Base-by-base conservation (phyloP, 2,113 vertebrate species). In the Rattus rattus region DNA sequence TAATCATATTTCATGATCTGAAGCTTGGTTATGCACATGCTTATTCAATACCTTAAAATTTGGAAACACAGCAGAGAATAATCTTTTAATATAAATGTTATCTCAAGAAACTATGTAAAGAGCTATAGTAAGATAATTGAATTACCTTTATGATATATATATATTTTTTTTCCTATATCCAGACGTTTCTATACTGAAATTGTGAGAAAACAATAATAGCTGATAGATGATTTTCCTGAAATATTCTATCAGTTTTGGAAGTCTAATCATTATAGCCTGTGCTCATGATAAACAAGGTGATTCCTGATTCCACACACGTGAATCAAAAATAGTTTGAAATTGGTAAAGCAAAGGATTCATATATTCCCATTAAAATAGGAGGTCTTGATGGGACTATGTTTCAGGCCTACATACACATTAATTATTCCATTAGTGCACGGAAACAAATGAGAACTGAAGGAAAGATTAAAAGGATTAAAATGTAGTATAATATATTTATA, bases 351-450 rank as follows among this genome's bases (percentile, higher is more conserved):
- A 54, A 69, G 65, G 56, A 63, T 83, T 33, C 30, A 87, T 43
- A 69, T 94, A 88, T 63, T 69, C 36, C n/a, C 67, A 56, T 69
- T 85, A 88, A 94, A 94, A 94, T 83, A 86, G 43, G 43, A 90
- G 4, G 17, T 80, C 70, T 63, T 5, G 36, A 20, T 63, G n/a
- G 13, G 92, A 72, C 17, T 75, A 39, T 88, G n/a, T 76, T 47
- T 63, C 28, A 17, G 88, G 47, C 59, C 30, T 54, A 54, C 33
- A 12, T 22, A 81, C 49, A 72, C 65, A 76, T 19, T 70, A 85
- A 79, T 52, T 81, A 54, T 65, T 97, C 28, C 47, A n/a, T 61
- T n/a, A 91, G 11, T 69, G 20, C 20, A 14, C 61, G 3, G 43
- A 69, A 72, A 65, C 76, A 84, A 26, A 67, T 39, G 47, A 84